These are phyloP conservation scores for Caenorhabditis auriculariae DNA, from an alignment of 2,888 invertebrate species.

Conservation along the genomic window DNA sequence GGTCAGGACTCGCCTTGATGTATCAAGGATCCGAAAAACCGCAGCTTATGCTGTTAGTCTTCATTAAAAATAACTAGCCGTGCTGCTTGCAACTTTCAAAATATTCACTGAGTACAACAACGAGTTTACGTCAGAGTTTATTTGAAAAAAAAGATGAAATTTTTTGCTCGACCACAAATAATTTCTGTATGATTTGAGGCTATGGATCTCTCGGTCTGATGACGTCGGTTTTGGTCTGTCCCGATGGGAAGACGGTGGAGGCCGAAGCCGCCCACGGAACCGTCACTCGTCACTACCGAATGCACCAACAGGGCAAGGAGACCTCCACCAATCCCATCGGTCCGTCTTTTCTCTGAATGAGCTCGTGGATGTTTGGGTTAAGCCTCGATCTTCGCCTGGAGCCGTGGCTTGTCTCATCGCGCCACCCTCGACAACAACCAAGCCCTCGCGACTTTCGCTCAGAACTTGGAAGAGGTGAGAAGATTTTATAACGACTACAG, in stretches of 20 bases:
- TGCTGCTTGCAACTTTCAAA: too few relatives aligned
- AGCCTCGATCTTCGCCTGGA: conserved; percentile 98
- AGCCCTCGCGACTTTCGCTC: conserved; percentile 75
- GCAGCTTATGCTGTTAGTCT: too few relatives aligned
- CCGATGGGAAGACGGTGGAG: conserved; percentile 96
- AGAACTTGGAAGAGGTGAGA: conserved; percentile 69
- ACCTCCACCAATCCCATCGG: conserved; percentile 97
- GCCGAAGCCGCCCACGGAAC: conserved; percentile 98
- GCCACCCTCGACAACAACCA: conserved; percentile 87
- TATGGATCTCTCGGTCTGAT: conserved; percentile 88
- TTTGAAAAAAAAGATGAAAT: too few relatives aligned
- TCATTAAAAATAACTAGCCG: too few relatives aligned
- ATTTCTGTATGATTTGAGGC: conserved; percentile 58
- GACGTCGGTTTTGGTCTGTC: conserved; percentile 94
- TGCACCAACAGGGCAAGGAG: conserved; percentile 78
- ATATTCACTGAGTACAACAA: too few relatives aligned
- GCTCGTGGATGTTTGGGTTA: conserved; percentile 23
- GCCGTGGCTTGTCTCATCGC: conserved; percentile 85
- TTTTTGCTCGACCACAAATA: too few relatives aligned
- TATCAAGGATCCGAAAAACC: too few relatives aligned
- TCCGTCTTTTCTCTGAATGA: conserved; percentile 39
- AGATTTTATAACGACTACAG: not conserved
- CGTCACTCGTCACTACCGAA: conserved; percentile 82
- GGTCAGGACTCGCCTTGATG: too few relatives aligned
- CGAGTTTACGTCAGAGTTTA: too few relatives aligned